Evolutionary conservation across 2,888 invertebrate genomes (phyloP).

Genomic region (Listrodromus nycthemerus): DNA sequence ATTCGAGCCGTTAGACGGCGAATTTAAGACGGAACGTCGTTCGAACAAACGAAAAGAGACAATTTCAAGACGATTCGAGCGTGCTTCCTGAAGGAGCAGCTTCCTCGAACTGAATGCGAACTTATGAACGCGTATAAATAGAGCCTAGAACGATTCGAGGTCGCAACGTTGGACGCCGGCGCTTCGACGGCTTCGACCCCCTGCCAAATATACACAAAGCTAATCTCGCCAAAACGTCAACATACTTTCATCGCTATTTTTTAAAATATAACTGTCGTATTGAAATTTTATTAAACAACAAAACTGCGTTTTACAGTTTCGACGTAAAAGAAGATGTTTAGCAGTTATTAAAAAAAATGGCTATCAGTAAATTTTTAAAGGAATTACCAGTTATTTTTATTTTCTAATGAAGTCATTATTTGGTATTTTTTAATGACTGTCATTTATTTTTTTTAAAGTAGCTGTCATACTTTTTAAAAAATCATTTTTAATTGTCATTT

Average conservation of each 20-base stretch:
- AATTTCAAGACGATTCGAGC: slow-evolving; percentile 49
- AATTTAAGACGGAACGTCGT: background rate
- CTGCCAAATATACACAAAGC: slow-evolving; percentile 38
- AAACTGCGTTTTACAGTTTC: background rate
- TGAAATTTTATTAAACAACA: background rate
- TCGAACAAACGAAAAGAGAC: background rate
- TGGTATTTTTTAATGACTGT: background rate
- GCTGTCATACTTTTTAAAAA: background rate
- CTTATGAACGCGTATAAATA: slow-evolving; percentile 57
- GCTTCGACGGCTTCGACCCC: slow-evolving; percentile 31
- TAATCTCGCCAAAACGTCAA: background rate
- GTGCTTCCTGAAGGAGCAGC: slow-evolving; percentile 68
- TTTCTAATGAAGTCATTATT: too few species aligned
- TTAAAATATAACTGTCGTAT: too few species aligned
- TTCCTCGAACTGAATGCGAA: slow-evolving; percentile 62
- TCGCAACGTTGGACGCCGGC: slow-evolving; percentile 43
- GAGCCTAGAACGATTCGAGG: slow-evolving; percentile 36
- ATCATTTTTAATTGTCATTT: background rate
- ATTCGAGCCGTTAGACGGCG: background rate
- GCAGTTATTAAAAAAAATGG: too few species aligned
- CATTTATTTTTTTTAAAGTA: too few species aligned
- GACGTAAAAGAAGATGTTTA: too few species aligned
- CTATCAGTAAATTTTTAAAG: too few species aligned
- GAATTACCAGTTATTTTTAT: too few species aligned
- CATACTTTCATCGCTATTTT: too few species aligned